Evolutionary conservation across 2,888 invertebrate species (phyloP).

Genomic region (Dolichomitus sp.): DNA sequence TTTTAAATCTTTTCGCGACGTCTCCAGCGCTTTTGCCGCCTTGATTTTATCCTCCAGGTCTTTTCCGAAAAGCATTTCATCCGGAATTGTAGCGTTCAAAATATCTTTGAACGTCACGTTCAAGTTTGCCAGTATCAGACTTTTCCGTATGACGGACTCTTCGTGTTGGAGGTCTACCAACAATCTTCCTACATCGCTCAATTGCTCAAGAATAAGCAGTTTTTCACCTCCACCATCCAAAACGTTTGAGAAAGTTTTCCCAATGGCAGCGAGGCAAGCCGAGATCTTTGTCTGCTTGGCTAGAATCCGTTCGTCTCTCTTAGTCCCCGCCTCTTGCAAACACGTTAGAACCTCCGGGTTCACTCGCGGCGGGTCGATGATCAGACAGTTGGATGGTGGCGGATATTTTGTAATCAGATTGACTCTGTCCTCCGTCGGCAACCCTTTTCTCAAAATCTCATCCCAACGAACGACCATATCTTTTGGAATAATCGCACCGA

Average conservation of each 20-base stretch:
- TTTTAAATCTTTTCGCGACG: neutral
- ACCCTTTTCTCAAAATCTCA: slow-evolving; percentile 30
- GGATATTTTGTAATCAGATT: slow-evolving; percentile 46
- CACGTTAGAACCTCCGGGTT: slow-evolving; percentile 39
- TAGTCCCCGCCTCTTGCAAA: slow-evolving; percentile 5
- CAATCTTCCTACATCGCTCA: slow-evolving; percentile 19
- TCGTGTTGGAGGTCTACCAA: slow-evolving; percentile 28
- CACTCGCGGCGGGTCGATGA: slow-evolving; percentile 51
- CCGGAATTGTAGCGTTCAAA: slow-evolving; percentile 7
- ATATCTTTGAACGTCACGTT: slow-evolving; percentile 32
- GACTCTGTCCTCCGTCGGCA: slow-evolving; percentile 43
- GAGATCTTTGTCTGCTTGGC: slow-evolving; percentile 44
- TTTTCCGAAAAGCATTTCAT: slow-evolving; percentile 18
- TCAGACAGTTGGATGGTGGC: slow-evolving; percentile 28
- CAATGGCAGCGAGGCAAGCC: slow-evolving; percentile 26
- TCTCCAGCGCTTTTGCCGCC: slow-evolving; percentile 13
- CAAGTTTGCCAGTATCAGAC: slow-evolving; percentile 48
- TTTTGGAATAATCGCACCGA: slow-evolving; percentile 9
- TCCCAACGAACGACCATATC: slow-evolving; percentile 42
- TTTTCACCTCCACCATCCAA: neutral
- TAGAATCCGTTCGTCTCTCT: slow-evolving; percentile 32
- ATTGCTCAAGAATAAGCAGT: slow-evolving; percentile 1
- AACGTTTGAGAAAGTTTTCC: slow-evolving; percentile 5
- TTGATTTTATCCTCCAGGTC: neutral
- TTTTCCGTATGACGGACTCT: slow-evolving; percentile 27